These are phyloP conservation scores for Limnephilus marmoratus DNA, from an alignment of 2,888 invertebrate species.

Conservation along the genomic window DNA sequence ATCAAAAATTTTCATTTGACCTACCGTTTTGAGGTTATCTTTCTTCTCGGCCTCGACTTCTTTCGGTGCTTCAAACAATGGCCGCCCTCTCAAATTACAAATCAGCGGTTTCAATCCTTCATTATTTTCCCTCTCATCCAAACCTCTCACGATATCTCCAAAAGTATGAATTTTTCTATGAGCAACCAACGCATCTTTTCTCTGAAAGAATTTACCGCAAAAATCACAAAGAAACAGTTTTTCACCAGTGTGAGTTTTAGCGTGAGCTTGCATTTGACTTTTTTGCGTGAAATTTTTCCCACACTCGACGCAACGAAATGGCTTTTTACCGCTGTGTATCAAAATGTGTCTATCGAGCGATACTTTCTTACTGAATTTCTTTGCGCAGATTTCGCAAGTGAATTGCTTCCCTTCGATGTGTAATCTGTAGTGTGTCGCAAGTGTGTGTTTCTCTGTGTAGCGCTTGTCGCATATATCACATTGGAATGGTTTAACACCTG, in stretches of 20 bases:
- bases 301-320: constrained; percentile 57
- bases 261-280: constrained; percentile 62
- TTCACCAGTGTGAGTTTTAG: constrained; percentile 57
- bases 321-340: constrained; percentile 60
- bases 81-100: constrained; percentile 22
- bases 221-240: constrained; percentile 65
- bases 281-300: constrained; percentile 62
- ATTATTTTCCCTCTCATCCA: constrained; percentile 29
- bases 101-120: neutral
- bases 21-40: neutral
- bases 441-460: constrained; percentile 60
- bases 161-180: constrained; percentile 63
- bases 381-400: constrained; percentile 61
- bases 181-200: constrained; percentile 63
- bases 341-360: constrained; percentile 62
- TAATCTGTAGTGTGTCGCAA: constrained; percentile 58
- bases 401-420: constrained; percentile 63
- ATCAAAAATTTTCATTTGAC: neutral
- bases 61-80: neutral
- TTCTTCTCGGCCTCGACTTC: neutral
- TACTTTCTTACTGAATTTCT: constrained; percentile 64
- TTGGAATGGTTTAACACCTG: constrained; percentile 68
- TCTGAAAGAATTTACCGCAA: constrained; percentile 63
- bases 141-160: constrained; percentile 48
- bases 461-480: constrained; percentile 62